phyloP scores from a whole-genome alignment of 2,888 invertebrate species.

The Cataglyphis livida region DNA sequence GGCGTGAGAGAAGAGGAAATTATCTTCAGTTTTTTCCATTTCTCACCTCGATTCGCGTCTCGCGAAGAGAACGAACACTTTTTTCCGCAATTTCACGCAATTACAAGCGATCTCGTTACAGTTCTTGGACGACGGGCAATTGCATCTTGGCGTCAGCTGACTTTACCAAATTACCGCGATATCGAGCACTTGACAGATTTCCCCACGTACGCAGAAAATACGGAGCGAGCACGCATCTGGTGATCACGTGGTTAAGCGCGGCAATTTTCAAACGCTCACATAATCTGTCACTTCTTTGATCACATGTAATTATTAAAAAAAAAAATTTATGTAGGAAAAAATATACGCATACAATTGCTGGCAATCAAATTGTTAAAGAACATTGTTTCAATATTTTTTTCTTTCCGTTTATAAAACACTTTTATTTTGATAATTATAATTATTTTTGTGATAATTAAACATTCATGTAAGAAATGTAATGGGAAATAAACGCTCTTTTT shows the following conservation, averaged over 20 bases:
- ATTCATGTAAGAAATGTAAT: not conserved
- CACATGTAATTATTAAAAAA: not conserved
- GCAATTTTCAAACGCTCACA: slow-evolving; percentile 27
- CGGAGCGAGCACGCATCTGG: slow-evolving; percentile 36
- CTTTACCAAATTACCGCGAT: slow-evolving; percentile 61
- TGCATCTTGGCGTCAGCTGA: slow-evolving; percentile 74
- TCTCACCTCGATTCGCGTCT: slow-evolving; percentile 43
- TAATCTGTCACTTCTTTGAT: not conserved
- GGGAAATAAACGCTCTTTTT: not conserved
- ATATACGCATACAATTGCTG: not conserved
- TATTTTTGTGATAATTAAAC: slow-evolving; percentile 10
- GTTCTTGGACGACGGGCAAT: slow-evolving; percentile 59
- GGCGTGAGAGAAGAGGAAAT: slow-evolving; percentile 34
- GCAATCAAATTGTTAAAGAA: not conserved
- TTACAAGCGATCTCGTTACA: slow-evolving; percentile 60
- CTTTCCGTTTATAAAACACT: not conserved
- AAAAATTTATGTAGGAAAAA: not conserved
- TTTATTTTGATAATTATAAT: not conserved
- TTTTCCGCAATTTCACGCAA: slow-evolving; percentile 30
- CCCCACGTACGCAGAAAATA: slow-evolving; percentile 13
- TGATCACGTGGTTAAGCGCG: slow-evolving; percentile 23
- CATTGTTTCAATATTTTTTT: not conserved
- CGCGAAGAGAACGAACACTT: slow-evolving; percentile 28
- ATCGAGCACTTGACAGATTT: slow-evolving; percentile 69
- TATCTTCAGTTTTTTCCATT: slow-evolving; percentile 37